phyloP scores from a whole-genome alignment of 2,113 vertebrate genomes.

The Gobio gobio region DNA sequence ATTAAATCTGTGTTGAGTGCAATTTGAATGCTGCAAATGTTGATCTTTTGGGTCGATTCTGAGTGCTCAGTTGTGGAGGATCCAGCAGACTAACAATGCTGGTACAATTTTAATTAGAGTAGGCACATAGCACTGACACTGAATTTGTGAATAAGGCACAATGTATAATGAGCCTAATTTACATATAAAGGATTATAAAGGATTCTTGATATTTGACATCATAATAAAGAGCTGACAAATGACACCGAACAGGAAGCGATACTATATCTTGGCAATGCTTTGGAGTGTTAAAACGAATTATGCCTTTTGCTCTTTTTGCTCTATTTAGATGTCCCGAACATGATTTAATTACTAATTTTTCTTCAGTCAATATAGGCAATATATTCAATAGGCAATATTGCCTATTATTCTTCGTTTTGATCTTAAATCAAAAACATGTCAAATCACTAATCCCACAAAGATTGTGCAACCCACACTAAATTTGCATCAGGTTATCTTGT shows the following conservation, averaged over 20 bases:
- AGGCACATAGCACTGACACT: neutral
- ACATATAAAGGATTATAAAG: neutral
- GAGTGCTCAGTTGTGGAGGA: neutral
- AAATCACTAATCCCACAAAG: neutral
- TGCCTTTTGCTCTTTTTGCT: conserved; percentile 8
- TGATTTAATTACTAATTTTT: neutral
- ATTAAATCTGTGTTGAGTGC: neutral
- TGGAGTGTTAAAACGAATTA: neutral
- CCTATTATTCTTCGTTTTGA: neutral
- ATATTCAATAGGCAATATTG: neutral
- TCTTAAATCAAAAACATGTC: neutral
- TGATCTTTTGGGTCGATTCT: neutral
- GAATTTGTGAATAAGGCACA: conserved; percentile 1
- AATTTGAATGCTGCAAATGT: neutral
- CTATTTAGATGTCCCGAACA: neutral
- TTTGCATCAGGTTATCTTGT: neutral
- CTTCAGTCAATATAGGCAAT: too few species aligned
- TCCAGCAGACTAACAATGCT: neutral
- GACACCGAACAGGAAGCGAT: neutral
- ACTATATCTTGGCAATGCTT: neutral
- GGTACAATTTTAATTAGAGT: neutral
- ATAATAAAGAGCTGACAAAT: neutral
- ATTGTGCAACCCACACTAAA: neutral
- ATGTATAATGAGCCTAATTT: neutral
- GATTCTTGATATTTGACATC: conserved; percentile 5